Base-by-base conservation (phyloP, 2,888 invertebrate species). In the Oscheius onirici region DNA sequence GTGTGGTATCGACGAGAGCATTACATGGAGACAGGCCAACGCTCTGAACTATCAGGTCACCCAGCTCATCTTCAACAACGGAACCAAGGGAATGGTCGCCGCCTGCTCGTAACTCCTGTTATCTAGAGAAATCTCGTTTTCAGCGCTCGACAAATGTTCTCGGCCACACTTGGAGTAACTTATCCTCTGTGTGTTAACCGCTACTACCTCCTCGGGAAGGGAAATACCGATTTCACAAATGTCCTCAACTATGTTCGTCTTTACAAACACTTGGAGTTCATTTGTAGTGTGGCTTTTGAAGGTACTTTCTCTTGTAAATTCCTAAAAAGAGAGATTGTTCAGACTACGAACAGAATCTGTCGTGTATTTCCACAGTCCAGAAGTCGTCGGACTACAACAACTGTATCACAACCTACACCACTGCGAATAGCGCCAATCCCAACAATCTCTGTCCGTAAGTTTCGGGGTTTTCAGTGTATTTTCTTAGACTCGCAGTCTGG, bases 201-300 rank as follows among this genome's bases (percentile, higher is more conserved):
- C 17, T 63, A 52, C 67, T 79, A 77, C 65, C 69, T 79, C 54
- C 71, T 77, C 11, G 60, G 68, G 0, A 60, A 73, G 17, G 74
- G 75, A 51, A 71, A 77, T 44, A 77, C 79, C 8, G 55, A 72
- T 41, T 76, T 76, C 69, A 69, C 61, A 55, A 79, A 77, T 65
- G 72, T 69, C 15, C 69, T 77, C 71, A 58, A 61, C n/a, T 79
- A 79, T 68, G 75, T 73, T 24, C 79, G 77, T 71, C 65, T 79
- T 20, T 76, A 76, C 73, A 75, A 75, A 41, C 79, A 79, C 66
- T 60, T 79, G 46, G 79, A 79, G 60, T 73, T 79, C 63, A 76
- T 77, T 41, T 79, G 79, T 61, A 75, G 77, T 60, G 75, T 75
- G 15, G 79, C 74, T 51, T 79, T 75, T 54, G 77, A 77, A 49